phyloP scores from a whole-genome alignment of 2,113 vertebrate species.

The Dicentrarchus labrax region DNA sequence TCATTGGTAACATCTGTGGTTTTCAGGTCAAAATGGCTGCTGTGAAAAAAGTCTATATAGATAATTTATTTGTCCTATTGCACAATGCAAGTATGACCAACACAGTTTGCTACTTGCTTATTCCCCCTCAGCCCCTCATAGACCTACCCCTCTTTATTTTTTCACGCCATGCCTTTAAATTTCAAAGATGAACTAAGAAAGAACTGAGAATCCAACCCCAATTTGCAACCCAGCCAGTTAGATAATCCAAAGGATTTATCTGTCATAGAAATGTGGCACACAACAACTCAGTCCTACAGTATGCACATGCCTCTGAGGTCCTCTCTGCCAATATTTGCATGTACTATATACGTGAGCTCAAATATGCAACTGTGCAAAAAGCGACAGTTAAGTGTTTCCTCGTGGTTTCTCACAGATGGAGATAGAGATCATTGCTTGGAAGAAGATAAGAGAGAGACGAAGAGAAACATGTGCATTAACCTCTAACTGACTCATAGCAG shows the following conservation, averaged over 20 bases:
- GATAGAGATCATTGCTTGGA: conserved; percentile 31
- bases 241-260: background rate
- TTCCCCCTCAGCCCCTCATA: no score
- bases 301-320: background rate
- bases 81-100: no score
- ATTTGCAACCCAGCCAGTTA: background rate
- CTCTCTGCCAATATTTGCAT: background rate
- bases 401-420: conserved; percentile 49
- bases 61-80: no score
- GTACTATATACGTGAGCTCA: background rate
- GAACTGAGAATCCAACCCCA: background rate
- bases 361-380: conserved; percentile 28
- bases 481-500: conserved; percentile 41
- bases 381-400: conserved; percentile 11
- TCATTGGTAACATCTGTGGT: no score
- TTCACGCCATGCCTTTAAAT: no score
- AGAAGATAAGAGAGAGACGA: conserved; percentile 14
- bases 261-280: background rate
- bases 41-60: no score
- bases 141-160: no score
- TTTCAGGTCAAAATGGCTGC: no score
- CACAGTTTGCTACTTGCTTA: no score
- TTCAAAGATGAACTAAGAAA: background rate
- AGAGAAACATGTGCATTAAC: conserved; percentile 27
- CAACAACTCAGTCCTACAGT: background rate